Evolutionary conservation across 2,888 invertebrate species (phyloP).

Genomic region (Apamea crenata): DNA sequence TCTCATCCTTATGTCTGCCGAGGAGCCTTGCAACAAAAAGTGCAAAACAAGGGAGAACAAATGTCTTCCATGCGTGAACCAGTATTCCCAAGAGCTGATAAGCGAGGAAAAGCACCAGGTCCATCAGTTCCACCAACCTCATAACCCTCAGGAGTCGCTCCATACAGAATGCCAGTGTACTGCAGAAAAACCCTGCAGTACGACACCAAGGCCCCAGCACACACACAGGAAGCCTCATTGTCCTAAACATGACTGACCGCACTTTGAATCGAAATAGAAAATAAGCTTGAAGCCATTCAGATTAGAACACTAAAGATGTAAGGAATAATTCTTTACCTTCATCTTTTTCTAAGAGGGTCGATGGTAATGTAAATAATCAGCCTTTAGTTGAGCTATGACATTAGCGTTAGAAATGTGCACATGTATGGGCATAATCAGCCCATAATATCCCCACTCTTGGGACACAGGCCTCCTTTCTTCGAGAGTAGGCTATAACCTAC

Average conservation of each 20-base stretch:
- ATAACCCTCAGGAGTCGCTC: not conserved
- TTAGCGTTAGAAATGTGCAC: not conserved
- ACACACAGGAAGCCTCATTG: constrained; percentile 8
- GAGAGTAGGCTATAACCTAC: no score
- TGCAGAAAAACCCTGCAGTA: constrained; percentile 65
- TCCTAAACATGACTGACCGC: not conserved
- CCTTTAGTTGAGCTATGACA: not conserved
- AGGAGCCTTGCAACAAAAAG: constrained; percentile 57
- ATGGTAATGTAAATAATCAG: no score
- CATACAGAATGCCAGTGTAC: constrained; percentile 46
- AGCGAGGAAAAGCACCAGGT: constrained; percentile 39
- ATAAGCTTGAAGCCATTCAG: not conserved
- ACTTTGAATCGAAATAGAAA: not conserved
- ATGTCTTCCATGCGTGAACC: constrained; percentile 68
- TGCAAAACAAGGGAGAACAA: constrained; percentile 65
- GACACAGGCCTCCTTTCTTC: no score
- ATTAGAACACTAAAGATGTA: not conserved
- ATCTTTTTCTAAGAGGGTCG: not conserved
- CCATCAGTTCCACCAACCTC: not conserved
- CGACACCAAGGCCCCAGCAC: constrained; percentile 9
- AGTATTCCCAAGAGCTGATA: constrained; percentile 19
- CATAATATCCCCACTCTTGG: no score
- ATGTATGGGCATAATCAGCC: not conserved
- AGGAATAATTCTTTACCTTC: not conserved
- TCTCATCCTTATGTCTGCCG: constrained; percentile 66